A percentile compares a stretch with the other conserved stretches of the same genome.
Conservation (phyloP, 1,140 invertebrate genomes). For the Drosophila repletoides region DNA sequence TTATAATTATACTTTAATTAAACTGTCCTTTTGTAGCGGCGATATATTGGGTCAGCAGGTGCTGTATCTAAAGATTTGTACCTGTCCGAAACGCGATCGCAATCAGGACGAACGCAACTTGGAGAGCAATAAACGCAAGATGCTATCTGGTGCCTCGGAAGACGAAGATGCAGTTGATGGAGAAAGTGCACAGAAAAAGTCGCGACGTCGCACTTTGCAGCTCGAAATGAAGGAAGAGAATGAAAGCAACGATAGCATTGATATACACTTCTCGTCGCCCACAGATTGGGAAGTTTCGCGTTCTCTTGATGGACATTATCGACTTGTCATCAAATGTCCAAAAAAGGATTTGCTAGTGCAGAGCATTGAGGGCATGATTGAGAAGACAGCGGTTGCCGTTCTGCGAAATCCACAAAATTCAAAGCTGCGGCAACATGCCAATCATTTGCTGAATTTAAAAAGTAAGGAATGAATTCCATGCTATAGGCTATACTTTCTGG, state of each 20-base stretch:
- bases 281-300: slow-evolving; percentile 48
- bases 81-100: slow-evolving; percentile 75
- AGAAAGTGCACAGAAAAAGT: slow-evolving; percentile 23
- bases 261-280: background rate
- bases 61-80: slow-evolving; percentile 69
- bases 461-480: slow-evolving; percentile 52
- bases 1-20: background rate
- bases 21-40: slow-evolving; percentile 44
- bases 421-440: slow-evolving; percentile 37
- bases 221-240: slow-evolving; percentile 49
- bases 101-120: slow-evolving; percentile 49
- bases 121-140: slow-evolving; percentile 43
- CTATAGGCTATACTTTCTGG: background rate
- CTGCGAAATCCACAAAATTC: slow-evolving; percentile 39
- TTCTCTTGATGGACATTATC: slow-evolving; percentile 46
- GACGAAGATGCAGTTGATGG: slow-evolving; percentile 45
- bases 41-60: slow-evolving; percentile 72
- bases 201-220: slow-evolving; percentile 18
- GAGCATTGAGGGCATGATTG: slow-evolving; percentile 59
- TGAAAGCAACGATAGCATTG: slow-evolving; percentile 50
- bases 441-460: slow-evolving; percentile 48
- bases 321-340: slow-evolving; percentile 36
- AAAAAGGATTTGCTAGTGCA: slow-evolving; percentile 52
- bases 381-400: slow-evolving; percentile 44
- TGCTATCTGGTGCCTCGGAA: slow-evolving; percentile 13